A percentile compares a stretch with the other conserved stretches of the same genome.
Evolutionary conservation across 2,888 invertebrate genomes (phyloP).

Genomic region (Chaitophorus viminalis): DNA sequence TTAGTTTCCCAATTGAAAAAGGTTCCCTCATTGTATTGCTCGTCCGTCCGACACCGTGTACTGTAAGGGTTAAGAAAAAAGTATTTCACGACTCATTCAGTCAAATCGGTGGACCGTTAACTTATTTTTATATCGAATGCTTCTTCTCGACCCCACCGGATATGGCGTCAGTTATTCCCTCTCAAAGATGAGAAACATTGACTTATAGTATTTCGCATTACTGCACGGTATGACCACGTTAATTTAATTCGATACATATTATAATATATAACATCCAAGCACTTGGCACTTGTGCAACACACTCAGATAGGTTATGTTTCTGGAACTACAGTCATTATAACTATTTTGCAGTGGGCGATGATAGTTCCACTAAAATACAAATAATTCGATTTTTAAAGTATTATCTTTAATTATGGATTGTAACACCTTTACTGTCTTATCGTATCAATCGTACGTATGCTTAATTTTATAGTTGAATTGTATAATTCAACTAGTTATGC

Average conservation of each 20-base stretch:
- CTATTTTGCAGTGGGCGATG: not conserved
- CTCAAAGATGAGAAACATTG: not conserved
- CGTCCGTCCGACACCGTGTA: too few species aligned
- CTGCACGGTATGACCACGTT: not conserved
- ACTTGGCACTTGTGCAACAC: not conserved
- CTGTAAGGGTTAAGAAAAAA: not conserved
- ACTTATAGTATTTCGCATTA: not conserved
- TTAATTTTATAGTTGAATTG: too few species aligned
- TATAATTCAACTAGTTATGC: too few species aligned
- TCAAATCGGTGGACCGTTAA: constrained; percentile 45
- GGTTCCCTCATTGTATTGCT: not conserved
- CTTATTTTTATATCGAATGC: constrained; percentile 41
- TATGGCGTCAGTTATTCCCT: not conserved
- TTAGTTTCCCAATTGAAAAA: constrained; percentile 32
- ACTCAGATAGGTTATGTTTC: not conserved
- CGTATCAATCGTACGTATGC: too few species aligned
- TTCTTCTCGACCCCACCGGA: not conserved
- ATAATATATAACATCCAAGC: not conserved
- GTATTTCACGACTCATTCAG: constrained; percentile 45
- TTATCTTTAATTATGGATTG: too few species aligned
- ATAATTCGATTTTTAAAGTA: too few species aligned
- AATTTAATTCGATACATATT: not conserved
- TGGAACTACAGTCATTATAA: not conserved
- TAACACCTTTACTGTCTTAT: too few species aligned
- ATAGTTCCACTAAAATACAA: too few species aligned